Percentiles rank a stretch among this genome's conserved stretches.
phyloP scores from a whole-genome alignment of 2,888 invertebrate species.

The Dromius quadrimaculatus region DNA sequence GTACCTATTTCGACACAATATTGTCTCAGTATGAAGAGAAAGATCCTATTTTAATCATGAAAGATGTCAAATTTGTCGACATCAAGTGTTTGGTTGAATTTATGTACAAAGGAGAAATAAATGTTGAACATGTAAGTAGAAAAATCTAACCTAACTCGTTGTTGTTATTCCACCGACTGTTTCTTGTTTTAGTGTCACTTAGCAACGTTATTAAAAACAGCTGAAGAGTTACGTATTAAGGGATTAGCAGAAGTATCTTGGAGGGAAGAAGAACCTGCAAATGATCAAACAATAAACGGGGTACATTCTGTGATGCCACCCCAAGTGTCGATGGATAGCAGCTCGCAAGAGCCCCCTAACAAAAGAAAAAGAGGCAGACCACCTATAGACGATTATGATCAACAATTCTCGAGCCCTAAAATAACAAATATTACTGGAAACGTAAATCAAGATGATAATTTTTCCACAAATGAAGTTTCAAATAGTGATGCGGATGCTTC shows the following conservation, averaged over 20 bases:
- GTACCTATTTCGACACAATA: conserved; percentile 90
- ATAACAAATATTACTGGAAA: conserved; percentile 55
- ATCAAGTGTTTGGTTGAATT: conserved; percentile 91
- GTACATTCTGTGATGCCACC: conserved; percentile 63
- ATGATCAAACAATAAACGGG: conserved; percentile 59
- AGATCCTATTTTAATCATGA: conserved; percentile 86
- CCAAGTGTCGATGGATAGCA: conserved; percentile 65
- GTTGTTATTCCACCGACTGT: background rate
- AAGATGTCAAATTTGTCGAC: conserved; percentile 92
- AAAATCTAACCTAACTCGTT: conserved; percentile 33
- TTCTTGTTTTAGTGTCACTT: conserved; percentile 79
- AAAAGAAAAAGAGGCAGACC: conserved; percentile 77
- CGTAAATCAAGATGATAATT: conserved; percentile 61
- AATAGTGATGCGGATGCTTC: conserved; percentile 65
- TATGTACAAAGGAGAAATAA: conserved; percentile 96
- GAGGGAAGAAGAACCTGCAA: conserved; percentile 72
- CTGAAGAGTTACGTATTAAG: conserved; percentile 92
- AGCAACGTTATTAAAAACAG: conserved; percentile 89
- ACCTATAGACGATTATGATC: conserved; percentile 74
- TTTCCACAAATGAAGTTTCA: conserved; percentile 66
- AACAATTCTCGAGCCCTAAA: conserved; percentile 69
- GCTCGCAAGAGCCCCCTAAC: conserved; percentile 65
- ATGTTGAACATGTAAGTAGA: conserved; percentile 88
- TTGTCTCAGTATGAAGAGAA: conserved; percentile 85
- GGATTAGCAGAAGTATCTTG: conserved; percentile 92